Conservation (phyloP, 2,888 invertebrate species). For the Ecliptopera silaceata region DNA sequence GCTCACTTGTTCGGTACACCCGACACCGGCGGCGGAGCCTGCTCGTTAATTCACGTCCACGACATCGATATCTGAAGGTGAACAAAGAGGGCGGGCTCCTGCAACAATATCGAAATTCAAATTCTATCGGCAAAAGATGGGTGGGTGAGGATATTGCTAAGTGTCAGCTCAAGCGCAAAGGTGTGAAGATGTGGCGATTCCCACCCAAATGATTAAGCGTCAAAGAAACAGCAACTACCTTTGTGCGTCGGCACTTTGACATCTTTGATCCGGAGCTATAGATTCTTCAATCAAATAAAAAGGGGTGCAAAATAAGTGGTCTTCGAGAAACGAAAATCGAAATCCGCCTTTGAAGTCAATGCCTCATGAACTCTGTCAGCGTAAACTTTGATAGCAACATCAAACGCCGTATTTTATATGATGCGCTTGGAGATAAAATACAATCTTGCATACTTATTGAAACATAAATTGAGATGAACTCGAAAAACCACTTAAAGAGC, state of each 20-base stretch:
- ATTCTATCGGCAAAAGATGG: slow-evolving; percentile 39
- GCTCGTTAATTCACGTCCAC: slow-evolving; percentile 56
- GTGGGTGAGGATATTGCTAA: slow-evolving; percentile 42
- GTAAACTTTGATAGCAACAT: slow-evolving; percentile 44
- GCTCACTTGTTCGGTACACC: slow-evolving; percentile 62
- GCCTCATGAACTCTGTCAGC: slow-evolving; percentile 34
- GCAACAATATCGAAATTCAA: slow-evolving; percentile 35
- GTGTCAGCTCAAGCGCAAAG: slow-evolving; percentile 43
- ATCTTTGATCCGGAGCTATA: slow-evolving; percentile 38
- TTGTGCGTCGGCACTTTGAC: slow-evolving; percentile 29
- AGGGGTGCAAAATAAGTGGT: slow-evolving; percentile 24
- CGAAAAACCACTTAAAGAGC: slow-evolving; percentile 74
- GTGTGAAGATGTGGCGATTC: slow-evolving; percentile 44
- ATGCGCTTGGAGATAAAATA: slow-evolving; percentile 58
- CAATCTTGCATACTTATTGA: slow-evolving; percentile 66
- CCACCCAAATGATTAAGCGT: slow-evolving; percentile 47
- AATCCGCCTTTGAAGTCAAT: slow-evolving; percentile 17
- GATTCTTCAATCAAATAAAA: slow-evolving; percentile 16
- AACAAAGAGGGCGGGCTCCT: slow-evolving; percentile 50
- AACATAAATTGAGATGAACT: slow-evolving; percentile 73
- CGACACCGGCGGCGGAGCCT: slow-evolving; percentile 48
- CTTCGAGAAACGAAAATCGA: slow-evolving; percentile 17
- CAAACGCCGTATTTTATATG: slow-evolving; percentile 52
- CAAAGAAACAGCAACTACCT: slow-evolving; percentile 41
- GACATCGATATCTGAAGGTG: slow-evolving; percentile 55